These are phyloP conservation scores for Meriones psammophilus DNA, from an alignment of 2,797 vertebrate species.

Conservation along the genomic window DNA sequence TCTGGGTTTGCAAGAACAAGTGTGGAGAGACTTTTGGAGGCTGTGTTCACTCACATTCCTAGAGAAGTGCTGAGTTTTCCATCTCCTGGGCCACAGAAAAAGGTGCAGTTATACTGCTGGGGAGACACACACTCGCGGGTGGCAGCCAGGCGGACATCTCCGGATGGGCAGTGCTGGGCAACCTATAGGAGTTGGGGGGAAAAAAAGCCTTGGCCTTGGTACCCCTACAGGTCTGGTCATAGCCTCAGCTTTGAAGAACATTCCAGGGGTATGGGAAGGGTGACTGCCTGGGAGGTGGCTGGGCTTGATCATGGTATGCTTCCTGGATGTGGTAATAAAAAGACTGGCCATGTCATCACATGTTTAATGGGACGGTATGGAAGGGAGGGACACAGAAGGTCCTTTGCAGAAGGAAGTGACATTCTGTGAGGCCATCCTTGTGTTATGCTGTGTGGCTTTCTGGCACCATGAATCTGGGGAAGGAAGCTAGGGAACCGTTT, in stretches of 20 bases:
- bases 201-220: background rate
- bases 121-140: slow-evolving; percentile 91
- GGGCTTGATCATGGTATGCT: background rate
- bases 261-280: background rate
- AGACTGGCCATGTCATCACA: background rate
- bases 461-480: background rate
- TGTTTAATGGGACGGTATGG: background rate
- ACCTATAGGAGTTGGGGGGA: slow-evolving; percentile 85
- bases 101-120: slow-evolving; percentile 89
- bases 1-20: background rate
- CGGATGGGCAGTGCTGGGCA: slow-evolving; percentile 90
- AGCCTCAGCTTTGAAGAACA: background rate
- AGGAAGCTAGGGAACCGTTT: background rate
- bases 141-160: slow-evolving; percentile 92
- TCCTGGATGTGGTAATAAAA: background rate
- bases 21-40: background rate
- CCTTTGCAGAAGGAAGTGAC: background rate
- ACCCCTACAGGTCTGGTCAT: background rate
- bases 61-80: slow-evolving; percentile 92
- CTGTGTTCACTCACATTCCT: slow-evolving; percentile 93
- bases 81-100: slow-evolving; percentile 89
- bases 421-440: background rate
- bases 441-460: background rate
- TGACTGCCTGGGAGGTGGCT: background rate
- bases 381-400: background rate